Base-by-base conservation (phyloP, 1,140 invertebrate genomes). In the Nautilus pompilius region DNA sequence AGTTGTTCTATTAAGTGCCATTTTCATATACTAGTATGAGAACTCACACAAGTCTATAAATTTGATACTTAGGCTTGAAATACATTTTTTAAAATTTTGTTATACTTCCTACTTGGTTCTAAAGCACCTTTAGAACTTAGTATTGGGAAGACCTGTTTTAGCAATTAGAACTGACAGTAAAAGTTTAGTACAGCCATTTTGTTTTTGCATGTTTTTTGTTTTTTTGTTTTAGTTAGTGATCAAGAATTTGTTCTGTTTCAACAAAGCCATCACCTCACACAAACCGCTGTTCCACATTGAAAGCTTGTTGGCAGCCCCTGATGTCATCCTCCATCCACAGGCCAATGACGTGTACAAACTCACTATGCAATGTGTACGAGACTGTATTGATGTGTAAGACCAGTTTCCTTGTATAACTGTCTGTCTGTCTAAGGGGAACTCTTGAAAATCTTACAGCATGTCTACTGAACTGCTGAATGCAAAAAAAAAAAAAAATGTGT, bases 271-370 rank as follows among this genome's bases (percentile, higher is more conserved):
- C 13, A 83, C 84, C 2, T 80, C 81, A 0, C 83, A 85, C 1
- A 84, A 83, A 28, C 85, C 90, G 0, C 75, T 93, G 49, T 95
- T 95, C 76, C 86, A 91, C 84, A 87, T 95, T 1, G 89, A 93
- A 64, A 89, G 89, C 0, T 76, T 89, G 3, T 81, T 95, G 2
- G 84, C 88, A 0, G 84, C 87, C 6, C 89, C 90, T 0, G 90
- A 93, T 70, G 88, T 93, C 0, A 84, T 89, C 1, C 78, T 93
- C 29, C 84, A 88, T 49, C 92, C 93, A 0, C 87, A 88, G 0
- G 84, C 88, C 0, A 83, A 86, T 45, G 91, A 93, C 76, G 87
- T 93, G 26, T 89, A 90, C 69, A 91, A 90, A 66, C 88, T 90
- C 3, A 87, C 77, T n/a, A 62, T 82, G 26, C 82, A 82, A 69